Evolutionary conservation across 2,888 invertebrate genomes (phyloP).

Genomic region (Mesorhabditis sp.): DNA sequence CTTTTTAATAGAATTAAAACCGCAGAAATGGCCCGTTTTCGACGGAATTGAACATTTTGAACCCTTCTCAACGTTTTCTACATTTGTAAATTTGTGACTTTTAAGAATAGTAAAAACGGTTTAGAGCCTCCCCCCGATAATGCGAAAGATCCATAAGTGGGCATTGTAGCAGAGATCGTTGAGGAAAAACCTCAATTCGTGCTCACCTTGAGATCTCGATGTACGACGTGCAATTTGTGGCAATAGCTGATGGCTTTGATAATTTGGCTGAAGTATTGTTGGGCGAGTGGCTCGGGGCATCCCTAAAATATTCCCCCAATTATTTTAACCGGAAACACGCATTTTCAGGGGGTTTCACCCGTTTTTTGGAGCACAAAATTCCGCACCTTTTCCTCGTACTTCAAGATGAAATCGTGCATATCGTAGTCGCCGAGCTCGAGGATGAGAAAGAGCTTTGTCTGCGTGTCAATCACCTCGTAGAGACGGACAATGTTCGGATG

Average conservation of each 20-base stretch:
- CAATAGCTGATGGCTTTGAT: slow-evolving; percentile 94
- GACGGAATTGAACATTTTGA: too few relatives aligned
- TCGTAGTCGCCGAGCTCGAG: slow-evolving; percentile 96
- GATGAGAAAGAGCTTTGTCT: slow-evolving; percentile 80
- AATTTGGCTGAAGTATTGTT: slow-evolving; percentile 89
- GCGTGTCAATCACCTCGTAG: slow-evolving; percentile 93
- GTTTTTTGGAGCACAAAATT: too few relatives aligned
- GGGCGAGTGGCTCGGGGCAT: slow-evolving; percentile 65
- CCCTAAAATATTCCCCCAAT: slow-evolving; percentile 63
- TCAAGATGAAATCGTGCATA: slow-evolving; percentile 96
- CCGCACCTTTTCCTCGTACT: slow-evolving; percentile 69
- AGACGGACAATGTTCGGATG: slow-evolving; percentile 96
- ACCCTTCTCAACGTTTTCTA: too few relatives aligned
- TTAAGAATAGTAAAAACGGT: too few relatives aligned
- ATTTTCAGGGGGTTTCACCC: background rate
- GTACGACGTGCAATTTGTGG: slow-evolving; percentile 82
- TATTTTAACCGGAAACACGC: background rate
- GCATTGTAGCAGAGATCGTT: too few relatives aligned
- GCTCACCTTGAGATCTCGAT: slow-evolving; percentile 79
- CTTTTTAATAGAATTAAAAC: too few relatives aligned
- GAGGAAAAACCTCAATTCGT: background rate
- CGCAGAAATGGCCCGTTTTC: too few relatives aligned
- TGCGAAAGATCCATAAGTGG: too few relatives aligned
- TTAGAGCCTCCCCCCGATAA: too few relatives aligned
- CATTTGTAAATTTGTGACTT: too few relatives aligned